Percentiles rank a stretch among this genome's conserved stretches.
These are phyloP conservation scores for Lerista edwardsae DNA, from an alignment of 2,797 vertebrate species.

Conservation along the genomic window DNA sequence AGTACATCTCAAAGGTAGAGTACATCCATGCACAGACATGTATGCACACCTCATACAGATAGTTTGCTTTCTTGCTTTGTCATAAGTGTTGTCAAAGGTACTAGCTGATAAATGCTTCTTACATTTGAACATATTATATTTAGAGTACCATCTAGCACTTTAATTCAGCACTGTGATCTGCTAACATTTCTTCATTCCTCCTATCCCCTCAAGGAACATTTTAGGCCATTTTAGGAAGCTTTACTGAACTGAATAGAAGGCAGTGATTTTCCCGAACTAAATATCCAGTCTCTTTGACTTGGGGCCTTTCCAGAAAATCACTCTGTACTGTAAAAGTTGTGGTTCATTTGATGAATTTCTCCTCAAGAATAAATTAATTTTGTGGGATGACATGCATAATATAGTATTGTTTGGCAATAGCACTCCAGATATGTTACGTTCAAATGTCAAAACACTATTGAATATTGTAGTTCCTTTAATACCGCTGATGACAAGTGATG, in stretches of 20 bases:
- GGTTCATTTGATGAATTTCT: background rate
- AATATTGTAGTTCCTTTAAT: background rate
- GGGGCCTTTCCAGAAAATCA: background rate
- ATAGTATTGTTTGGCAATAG: background rate
- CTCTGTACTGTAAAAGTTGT: background rate
- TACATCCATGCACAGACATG: background rate
- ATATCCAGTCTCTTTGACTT: background rate
- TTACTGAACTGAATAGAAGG: background rate
- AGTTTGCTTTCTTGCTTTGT: background rate
- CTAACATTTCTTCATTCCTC: background rate
- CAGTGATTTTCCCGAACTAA: background rate
- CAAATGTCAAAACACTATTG: background rate
- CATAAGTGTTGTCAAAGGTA: no score
- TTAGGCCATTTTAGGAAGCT: no score
- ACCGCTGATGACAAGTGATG: background rate
- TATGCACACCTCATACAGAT: background rate
- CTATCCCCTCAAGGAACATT: no score
- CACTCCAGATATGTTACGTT: background rate
- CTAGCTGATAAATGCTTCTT: no score
- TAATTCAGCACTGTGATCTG: background rate
- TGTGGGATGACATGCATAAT: background rate
- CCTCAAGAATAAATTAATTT: no score
- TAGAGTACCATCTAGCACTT: background rate
- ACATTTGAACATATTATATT: no score
- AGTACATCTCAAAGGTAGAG: slow-evolving; percentile 23